These are phyloP conservation scores for Cygnus atratus DNA, from an alignment of 2,113 vertebrate species.

Conservation along the genomic window DNA sequence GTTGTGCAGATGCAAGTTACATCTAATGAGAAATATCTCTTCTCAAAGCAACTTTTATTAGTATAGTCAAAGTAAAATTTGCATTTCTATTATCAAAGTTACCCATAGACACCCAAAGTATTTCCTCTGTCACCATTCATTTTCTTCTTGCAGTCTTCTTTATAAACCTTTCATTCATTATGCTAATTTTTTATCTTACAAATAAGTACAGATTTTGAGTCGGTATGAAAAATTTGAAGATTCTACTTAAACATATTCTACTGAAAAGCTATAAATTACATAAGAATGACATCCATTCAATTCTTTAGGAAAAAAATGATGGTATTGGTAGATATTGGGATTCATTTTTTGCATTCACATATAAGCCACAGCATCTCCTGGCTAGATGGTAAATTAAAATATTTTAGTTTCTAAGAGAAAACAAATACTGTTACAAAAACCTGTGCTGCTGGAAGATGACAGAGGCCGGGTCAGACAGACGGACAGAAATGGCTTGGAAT, in stretches of 20 bases:
- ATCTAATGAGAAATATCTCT: background rate
- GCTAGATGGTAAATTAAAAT: background rate
- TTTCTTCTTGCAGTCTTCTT: background rate
- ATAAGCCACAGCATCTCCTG: background rate
- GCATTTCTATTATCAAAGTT: background rate
- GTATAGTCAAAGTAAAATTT: conserved; percentile 17
- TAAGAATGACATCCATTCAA: background rate
- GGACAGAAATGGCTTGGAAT: background rate
- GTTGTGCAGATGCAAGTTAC: conserved; percentile 14
- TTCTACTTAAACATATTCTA: background rate
- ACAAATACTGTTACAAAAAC: background rate
- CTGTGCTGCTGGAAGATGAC: background rate
- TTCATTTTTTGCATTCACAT: background rate
- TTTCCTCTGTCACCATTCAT: background rate
- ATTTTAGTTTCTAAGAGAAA: background rate
- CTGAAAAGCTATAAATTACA: background rate
- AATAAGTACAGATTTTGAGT: background rate
- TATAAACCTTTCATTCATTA: background rate
- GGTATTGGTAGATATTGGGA: background rate
- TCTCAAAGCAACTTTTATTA: conserved; percentile 7
- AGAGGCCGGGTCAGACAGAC: background rate
- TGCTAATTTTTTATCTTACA: background rate
- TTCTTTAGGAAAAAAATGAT: background rate
- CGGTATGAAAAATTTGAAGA: background rate
- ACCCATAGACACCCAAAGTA: background rate